Percentiles rank a stretch among this genome's conserved stretches.
phyloP scores from a whole-genome alignment of 2,797 vertebrate species.

The Tapera naevia region DNA sequence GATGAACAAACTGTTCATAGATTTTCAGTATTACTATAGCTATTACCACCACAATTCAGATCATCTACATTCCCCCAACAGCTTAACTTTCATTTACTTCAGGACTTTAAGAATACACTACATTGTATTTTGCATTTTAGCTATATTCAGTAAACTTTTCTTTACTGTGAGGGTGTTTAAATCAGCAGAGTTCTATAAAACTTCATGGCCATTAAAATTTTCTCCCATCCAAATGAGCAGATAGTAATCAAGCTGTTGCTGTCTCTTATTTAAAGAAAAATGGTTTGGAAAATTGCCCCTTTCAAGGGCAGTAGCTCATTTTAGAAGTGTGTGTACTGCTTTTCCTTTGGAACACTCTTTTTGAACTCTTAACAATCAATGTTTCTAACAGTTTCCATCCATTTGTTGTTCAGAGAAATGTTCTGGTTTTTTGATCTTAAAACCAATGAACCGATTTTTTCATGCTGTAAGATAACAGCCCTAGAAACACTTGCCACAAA shows the following conservation, averaged over 20 bases:
- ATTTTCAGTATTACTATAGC: neutral
- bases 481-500: neutral
- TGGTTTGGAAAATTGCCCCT: neutral
- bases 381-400: neutral
- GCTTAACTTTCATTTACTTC: conserved; percentile 22
- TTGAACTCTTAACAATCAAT: neutral
- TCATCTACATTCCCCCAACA: neutral
- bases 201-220: conserved; percentile 13
- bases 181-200: neutral
- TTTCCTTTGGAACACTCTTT: neutral
- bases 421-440: conserved; percentile 4
- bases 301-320: neutral
- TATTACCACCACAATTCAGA: neutral
- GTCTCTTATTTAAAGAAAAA: neutral
- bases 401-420: neutral
- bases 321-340: neutral
- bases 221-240: neutral
- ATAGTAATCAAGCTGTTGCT: neutral
- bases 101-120: neutral
- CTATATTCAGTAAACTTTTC: neutral
- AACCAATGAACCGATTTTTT: conserved; percentile 9
- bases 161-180: conserved; percentile 14
- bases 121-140: neutral
- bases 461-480: neutral
- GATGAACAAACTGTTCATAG: neutral